These are phyloP conservation scores for Crossaster papposus DNA, from an alignment of 53 echinoderm and acorn worm species.

Conservation along the genomic window DNA sequence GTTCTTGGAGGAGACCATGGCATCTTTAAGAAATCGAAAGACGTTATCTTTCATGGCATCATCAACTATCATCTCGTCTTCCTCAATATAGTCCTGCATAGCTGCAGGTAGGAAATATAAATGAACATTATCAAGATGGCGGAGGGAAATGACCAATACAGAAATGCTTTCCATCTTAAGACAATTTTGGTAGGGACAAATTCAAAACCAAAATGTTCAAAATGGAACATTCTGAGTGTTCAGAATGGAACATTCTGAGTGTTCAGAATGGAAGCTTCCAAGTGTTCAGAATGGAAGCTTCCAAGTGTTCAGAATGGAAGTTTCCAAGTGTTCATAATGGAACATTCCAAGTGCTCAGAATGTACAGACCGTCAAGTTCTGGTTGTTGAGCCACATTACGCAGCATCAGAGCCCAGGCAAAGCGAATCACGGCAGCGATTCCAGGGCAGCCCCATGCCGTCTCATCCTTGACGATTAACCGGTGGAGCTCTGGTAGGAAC, in stretches of 20 bases:
- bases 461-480: conserved; percentile 56
- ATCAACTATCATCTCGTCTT: conserved; percentile 79
- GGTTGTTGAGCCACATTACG: conserved; percentile 88
- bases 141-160: background rate
- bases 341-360: background rate
- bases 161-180: background rate
- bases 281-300: no score
- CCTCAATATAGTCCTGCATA: conserved; percentile 76
- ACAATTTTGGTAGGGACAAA: no score
- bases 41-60: conserved; percentile 72
- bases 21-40: conserved; percentile 72
- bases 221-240: no score
- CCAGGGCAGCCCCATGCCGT: conserved; percentile 68
- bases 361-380: conserved; percentile 73
- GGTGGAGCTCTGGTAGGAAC: conserved; percentile 80
- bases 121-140: background rate
- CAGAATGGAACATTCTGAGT: no score
- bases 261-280: no score
- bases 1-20: conserved; percentile 65
- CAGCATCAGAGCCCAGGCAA: conserved; percentile 87
- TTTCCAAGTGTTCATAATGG: no score
- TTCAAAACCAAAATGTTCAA: no score
- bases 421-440: conserved; percentile 73
- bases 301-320: no score
- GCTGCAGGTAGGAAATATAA: conserved; percentile 17